Evolutionary conservation across 1,140 invertebrate genomes (phyloP).

Genomic region (Anoplophora glabripennis): DNA sequence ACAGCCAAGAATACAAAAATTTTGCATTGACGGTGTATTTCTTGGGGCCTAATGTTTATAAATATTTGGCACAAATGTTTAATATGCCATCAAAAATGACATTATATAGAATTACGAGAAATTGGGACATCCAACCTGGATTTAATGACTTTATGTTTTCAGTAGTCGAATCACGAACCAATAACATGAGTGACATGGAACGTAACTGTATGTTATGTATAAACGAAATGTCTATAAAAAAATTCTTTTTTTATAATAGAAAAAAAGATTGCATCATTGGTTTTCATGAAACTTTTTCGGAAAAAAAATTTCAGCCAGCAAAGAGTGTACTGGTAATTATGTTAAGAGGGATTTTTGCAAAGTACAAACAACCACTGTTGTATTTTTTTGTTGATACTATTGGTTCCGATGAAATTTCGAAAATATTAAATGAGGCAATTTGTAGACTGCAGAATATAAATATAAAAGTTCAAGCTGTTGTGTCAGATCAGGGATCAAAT

Average conservation of each 20-base stretch:
- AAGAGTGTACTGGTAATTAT: constrained; percentile 26
- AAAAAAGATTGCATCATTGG: constrained; percentile 30
- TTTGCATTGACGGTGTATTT: too few relatives aligned
- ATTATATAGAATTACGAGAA: constrained; percentile 2
- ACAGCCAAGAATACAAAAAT: too few relatives aligned
- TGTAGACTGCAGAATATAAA: constrained; percentile 25
- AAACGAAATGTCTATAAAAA: constrained; percentile 30
- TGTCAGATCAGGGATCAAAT: constrained; percentile 22
- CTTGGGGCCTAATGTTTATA: too few relatives aligned
- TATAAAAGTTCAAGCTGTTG: constrained; percentile 27
- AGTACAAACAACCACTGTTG: constrained; percentile 36
- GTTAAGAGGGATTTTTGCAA: constrained; percentile 25
- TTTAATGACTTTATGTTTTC: constrained; percentile 6
- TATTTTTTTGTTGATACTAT: constrained; percentile 26
- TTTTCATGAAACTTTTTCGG: constrained; percentile 27
- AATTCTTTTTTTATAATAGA: constrained; percentile 11
- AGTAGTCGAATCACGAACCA: background rate
- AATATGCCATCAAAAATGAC: background rate
- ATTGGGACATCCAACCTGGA: background rate
- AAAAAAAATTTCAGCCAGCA: constrained; percentile 22
- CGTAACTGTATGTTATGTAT: constrained; percentile 26
- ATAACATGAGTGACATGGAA: constrained; percentile 8
- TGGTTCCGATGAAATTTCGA: constrained; percentile 24
- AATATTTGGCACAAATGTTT: too few relatives aligned
- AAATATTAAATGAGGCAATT: constrained; percentile 28